Base-by-base conservation (phyloP, 2,888 invertebrate species). In the Drosophila barbarae region DNA sequence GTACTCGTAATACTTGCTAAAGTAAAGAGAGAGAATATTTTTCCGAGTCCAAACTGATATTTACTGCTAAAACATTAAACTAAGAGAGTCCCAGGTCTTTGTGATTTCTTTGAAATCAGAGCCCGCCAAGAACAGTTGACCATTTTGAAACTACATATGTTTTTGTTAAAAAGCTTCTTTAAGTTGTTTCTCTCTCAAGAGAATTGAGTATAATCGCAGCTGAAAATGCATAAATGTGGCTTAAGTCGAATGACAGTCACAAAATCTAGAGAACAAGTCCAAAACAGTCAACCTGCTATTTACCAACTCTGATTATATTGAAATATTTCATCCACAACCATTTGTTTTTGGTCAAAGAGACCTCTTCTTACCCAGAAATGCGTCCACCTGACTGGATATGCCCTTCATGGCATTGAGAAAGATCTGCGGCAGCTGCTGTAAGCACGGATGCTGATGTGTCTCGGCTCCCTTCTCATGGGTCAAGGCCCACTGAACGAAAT, bases 391-490 rank as follows among this genome's bases (percentile, higher is more conserved):
- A 32, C 95, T 95, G 1, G 98, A 96, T 66, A 98, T 92, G 38
- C 98, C 98, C 89, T 94, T 95, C 91, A 98, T 96, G 9, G 98
- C 97, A 88, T 95, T 96, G 76, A 95, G 92, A 91, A 98, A 98
- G 87, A 98, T 98, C 70, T 93, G 91, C 0, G 98, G 98, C 76
- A 98, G 90, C 13, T 93, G 92, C 71, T 93, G 92, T 21, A 97
- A 90, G 86, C 96, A 96, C 0, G 96, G 95, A 90, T 98, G 98
- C 85, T 96, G 96, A 88, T 95, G 95, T 0, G 98, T 97, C 89
- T 98, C 98, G 4, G 88, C 87, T 0, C 93, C 93, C 75, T 94
- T 94, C 35, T 94, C 93, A 80, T 93, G 94, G 0, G 93, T 92
- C 73, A 94, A 91, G 0, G 97, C 96, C 90, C 95, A 96, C 90